A percentile compares a stretch with the other conserved stretches of the same genome.
Evolutionary conservation across 2,797 vertebrate species (phyloP).

Genomic region (Phaenicophaeus curvirostris): DNA sequence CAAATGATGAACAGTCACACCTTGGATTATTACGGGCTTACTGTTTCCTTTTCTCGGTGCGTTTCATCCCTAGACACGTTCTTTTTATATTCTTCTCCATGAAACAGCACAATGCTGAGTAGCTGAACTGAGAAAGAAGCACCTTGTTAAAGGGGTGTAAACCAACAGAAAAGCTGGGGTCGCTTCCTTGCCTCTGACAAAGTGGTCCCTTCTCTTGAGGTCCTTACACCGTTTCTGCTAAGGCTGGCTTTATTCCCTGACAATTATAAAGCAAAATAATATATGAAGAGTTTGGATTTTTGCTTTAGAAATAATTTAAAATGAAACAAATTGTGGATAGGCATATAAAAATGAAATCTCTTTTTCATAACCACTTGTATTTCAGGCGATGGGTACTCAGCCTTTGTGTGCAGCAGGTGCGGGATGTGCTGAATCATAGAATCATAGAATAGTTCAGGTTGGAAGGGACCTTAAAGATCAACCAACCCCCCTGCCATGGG

Average conservation of each 20-base stretch:
- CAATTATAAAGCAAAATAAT: not conserved
- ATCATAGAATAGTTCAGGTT: too few species aligned
- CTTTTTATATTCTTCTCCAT: not conserved
- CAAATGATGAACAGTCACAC: not conserved
- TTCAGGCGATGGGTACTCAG: not conserved
- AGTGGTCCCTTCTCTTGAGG: not conserved
- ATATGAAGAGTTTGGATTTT: not conserved
- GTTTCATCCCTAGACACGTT: not conserved
- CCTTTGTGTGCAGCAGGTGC: too few species aligned
- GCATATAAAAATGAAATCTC: not conserved
- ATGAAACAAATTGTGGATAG: not conserved
- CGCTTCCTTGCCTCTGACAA: not conserved
- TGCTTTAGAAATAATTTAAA: not conserved
- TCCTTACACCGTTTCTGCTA: not conserved
- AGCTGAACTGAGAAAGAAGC: not conserved
- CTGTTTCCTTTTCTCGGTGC: not conserved
- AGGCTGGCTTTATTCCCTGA: not conserved
- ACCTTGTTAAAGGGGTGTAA: slow-evolving; percentile 15
- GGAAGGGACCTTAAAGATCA: too few species aligned
- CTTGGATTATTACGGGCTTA: not conserved
- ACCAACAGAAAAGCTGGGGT: not conserved
- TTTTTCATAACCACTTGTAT: not conserved
- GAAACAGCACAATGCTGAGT: not conserved
- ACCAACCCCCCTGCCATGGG: too few species aligned
- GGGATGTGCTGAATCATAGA: not conserved